These are phyloP conservation scores for Agrilus cyanescens DNA, from an alignment of 2,888 invertebrate species.

Conservation along the genomic window DNA sequence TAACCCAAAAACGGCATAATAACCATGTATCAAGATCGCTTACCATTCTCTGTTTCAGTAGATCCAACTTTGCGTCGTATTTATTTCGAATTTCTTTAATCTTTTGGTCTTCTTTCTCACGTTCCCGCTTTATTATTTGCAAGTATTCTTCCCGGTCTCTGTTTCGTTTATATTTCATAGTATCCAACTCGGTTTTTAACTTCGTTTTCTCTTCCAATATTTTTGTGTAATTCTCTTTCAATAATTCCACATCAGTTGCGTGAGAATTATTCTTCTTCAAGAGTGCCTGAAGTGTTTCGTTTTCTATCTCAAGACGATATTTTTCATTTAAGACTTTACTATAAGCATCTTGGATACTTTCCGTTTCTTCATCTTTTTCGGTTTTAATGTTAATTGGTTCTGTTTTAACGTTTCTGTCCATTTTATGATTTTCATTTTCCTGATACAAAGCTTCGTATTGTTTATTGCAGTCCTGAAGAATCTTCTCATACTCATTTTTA, in stretches of 20 bases:
- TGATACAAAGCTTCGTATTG: constrained; percentile 19
- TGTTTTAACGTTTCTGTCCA: constrained; percentile 1
- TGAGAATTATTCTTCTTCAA: constrained; percentile 24
- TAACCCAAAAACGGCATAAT: background rate
- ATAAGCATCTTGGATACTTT: constrained; percentile 26
- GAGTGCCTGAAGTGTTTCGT: constrained; percentile 20
- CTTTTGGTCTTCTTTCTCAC: constrained; percentile 32
- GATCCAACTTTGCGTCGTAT: constrained; percentile 62
- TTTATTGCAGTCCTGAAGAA: constrained; percentile 16
- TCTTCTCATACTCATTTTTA: constrained; percentile 21
- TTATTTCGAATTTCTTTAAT: constrained; percentile 47
- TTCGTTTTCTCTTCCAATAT: constrained; percentile 32
- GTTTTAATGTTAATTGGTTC: constrained; percentile 9
- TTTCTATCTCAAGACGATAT: constrained; percentile 28
- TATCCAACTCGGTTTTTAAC: constrained; percentile 29
- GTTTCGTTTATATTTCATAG: constrained; percentile 29
- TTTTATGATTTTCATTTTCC: constrained; percentile 13
- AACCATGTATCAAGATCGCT: too few relatives aligned
- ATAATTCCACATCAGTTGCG: constrained; percentile 17
- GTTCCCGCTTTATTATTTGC: constrained; percentile 26
- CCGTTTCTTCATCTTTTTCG: constrained; percentile 15
- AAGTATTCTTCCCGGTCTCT: constrained; percentile 32
- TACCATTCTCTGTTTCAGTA: constrained; percentile 75
- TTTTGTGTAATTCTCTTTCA: constrained; percentile 33
- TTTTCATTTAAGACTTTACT: constrained; percentile 25